These are phyloP conservation scores for Dendrolimus kikuchii DNA, from an alignment of 1,140 invertebrate species.

Conservation along the genomic window DNA sequence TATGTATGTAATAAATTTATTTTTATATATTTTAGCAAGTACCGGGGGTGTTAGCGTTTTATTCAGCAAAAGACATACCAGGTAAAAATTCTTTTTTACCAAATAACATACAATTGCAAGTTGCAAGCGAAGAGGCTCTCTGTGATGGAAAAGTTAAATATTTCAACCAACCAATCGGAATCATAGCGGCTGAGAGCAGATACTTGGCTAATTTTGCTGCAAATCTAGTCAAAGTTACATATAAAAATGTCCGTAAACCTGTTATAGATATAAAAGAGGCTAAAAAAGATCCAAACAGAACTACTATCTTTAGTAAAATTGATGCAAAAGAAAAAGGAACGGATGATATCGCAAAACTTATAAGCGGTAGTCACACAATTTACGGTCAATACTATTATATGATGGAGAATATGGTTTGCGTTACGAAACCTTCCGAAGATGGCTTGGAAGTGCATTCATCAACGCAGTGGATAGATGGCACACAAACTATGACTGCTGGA, in stretches of 20 bases:
- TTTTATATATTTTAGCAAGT: slow-evolving; percentile 18
- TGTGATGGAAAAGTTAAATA: slow-evolving; percentile 63
- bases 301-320: slow-evolving; percentile 4
- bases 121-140: slow-evolving; percentile 67
- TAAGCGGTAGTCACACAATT: slow-evolving; percentile 37
- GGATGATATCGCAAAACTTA: slow-evolving; percentile 32
- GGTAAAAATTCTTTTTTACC: slow-evolving; percentile 74
- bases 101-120: slow-evolving; percentile 3
- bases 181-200: slow-evolving; percentile 77
- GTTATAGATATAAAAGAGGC: slow-evolving; percentile 76
- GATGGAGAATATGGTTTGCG: slow-evolving; percentile 74
- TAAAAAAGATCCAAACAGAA: slow-evolving; percentile 42
- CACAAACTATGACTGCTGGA: slow-evolving; percentile 70
- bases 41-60: slow-evolving; percentile 55
- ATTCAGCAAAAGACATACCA: slow-evolving; percentile 81
- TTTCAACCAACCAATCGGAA: slow-evolving; percentile 79
- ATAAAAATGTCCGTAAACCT: slow-evolving; percentile 43
- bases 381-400: slow-evolving; percentile 38
- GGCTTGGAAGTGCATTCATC: slow-evolving; percentile 75
- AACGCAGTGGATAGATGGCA: slow-evolving; percentile 75
- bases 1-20: not conserved
- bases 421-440: slow-evolving; percentile 76
- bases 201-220: slow-evolving; percentile 74
- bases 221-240: slow-evolving; percentile 76
- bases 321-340: slow-evolving; percentile 25